A percentile compares a stretch with the other conserved stretches of the same genome.
Evolutionary conservation across 2,113 vertebrate species (phyloP).

Genomic region (Menura novaehollandiae): DNA sequence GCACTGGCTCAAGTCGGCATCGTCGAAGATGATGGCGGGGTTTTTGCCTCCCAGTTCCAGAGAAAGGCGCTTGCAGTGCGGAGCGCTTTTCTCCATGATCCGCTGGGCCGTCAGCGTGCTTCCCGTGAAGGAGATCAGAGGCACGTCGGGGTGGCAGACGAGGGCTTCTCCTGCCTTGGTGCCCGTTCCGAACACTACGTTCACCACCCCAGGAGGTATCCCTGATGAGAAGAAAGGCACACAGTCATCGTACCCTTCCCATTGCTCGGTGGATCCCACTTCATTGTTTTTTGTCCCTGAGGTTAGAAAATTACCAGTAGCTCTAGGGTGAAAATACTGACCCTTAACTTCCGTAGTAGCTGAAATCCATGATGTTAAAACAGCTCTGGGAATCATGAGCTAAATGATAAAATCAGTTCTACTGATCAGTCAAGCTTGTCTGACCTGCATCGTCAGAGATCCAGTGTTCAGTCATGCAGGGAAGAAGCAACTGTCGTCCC

Average conservation of each 20-base stretch:
- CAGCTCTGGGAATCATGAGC: neutral
- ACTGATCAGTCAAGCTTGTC: neutral
- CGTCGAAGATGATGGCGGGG: slow-evolving; percentile 89
- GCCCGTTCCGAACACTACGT: slow-evolving; percentile 87
- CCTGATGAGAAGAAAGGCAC: slow-evolving; percentile 68
- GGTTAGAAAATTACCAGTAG: neutral
- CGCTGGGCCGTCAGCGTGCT: slow-evolving; percentile 85
- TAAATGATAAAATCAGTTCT: neutral
- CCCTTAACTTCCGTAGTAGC: neutral
- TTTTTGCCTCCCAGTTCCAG: slow-evolving; percentile 97
- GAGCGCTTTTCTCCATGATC: slow-evolving; percentile 84
- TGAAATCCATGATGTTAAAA: neutral
- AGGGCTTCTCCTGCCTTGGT: slow-evolving; percentile 83
- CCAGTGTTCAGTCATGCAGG: neutral
- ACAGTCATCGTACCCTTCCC: neutral
- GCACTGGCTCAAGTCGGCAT: slow-evolving; percentile 86
- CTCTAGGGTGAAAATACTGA: neutral
- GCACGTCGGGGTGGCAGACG: slow-evolving; percentile 87
- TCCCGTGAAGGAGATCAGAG: slow-evolving; percentile 92
- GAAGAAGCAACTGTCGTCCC: neutral
- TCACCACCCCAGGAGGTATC: slow-evolving; percentile 90
- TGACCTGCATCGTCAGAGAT: neutral
- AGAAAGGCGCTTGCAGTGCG: slow-evolving; percentile 90
- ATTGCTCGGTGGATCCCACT: accelerated
- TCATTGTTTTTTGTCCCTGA: neutral